These are phyloP conservation scores for Amniataba percoides DNA, from an alignment of 2,797 vertebrate species.

Conservation along the genomic window DNA sequence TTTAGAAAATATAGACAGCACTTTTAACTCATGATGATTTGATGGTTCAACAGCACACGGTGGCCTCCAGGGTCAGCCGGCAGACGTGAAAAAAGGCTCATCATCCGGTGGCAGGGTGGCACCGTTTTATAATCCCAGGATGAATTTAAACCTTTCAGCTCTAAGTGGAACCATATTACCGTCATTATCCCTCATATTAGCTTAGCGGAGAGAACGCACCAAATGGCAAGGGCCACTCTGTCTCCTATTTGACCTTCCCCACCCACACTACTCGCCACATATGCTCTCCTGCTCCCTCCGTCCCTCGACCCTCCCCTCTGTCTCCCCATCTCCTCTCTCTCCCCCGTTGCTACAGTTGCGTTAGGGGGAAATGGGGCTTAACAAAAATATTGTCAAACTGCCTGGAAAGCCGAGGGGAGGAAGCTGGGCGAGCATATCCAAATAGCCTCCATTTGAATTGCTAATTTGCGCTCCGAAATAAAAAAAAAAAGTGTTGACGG, in stretches of 20 bases:
- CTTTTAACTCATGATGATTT: not conserved
- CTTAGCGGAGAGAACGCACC: constrained; percentile 51
- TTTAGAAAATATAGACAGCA: not conserved
- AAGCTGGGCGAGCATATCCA: constrained; percentile 79
- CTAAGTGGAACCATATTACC: constrained; percentile 61
- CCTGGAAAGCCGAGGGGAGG: constrained; percentile 83
- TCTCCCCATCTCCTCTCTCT: constrained; percentile 51
- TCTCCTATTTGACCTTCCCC: constrained; percentile 78
- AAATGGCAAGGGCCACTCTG: constrained; percentile 60
- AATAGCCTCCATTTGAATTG: constrained; percentile 85
- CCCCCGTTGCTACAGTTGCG: constrained; percentile 71
- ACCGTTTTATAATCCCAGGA: constrained; percentile 56
- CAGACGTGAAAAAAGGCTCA: constrained; percentile 1
- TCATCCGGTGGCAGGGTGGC: constrained; percentile 44
- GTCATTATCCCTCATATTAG: constrained; percentile 71
- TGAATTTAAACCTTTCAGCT: constrained; percentile 65
- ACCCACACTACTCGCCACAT: constrained; percentile 53
- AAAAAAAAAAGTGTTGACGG: constrained; percentile 64
- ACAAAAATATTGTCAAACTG: constrained; percentile 87
- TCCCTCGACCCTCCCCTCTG: constrained; percentile 10
- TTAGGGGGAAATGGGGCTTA: constrained; percentile 83
- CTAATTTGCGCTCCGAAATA: constrained; percentile 77
- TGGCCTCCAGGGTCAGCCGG: constrained; percentile 33
- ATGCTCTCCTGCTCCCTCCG: constrained; percentile 33
- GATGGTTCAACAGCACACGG: not conserved